Conservation (phyloP, 2,888 invertebrate species). For the Fragum fragum region DNA sequence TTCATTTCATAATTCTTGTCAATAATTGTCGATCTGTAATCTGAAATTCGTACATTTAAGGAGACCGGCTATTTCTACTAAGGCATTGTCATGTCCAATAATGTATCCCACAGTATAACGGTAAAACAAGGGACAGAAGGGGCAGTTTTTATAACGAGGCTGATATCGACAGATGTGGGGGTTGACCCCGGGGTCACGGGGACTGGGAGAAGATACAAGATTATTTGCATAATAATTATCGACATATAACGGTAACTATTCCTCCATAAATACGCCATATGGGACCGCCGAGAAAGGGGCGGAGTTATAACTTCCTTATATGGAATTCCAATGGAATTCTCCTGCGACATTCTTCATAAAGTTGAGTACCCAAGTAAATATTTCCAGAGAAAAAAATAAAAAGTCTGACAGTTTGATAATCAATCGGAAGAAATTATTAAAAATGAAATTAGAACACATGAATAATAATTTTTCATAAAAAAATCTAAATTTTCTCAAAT, state of each 20-base stretch:
- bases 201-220: constrained; percentile 51
- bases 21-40: too few relatives aligned
- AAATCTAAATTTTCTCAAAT: too few relatives aligned
- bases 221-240: constrained; percentile 68
- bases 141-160: constrained; percentile 42
- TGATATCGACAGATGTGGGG: constrained; percentile 57
- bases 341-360: background rate
- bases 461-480: too few relatives aligned
- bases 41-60: too few relatives aligned
- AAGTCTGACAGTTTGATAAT: too few relatives aligned
- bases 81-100: background rate
- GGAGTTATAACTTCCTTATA: constrained; percentile 25
- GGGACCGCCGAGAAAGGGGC: constrained; percentile 47
- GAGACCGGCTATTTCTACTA: too few relatives aligned
- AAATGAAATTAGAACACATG: too few relatives aligned
- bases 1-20: too few relatives aligned
- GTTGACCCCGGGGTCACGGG: constrained; percentile 50
- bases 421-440: too few relatives aligned
- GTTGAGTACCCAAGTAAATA: background rate
- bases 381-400: constrained; percentile 9
- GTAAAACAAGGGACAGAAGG: constrained; percentile 26
- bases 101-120: constrained; percentile 9
- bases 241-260: constrained; percentile 54
- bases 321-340: constrained; percentile 26
- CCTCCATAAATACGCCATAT: constrained; percentile 56